A percentile compares a stretch with the other conserved stretches of the same genome.
Evolutionary conservation across 2,888 invertebrate genomes (phyloP).

Genomic region (Auanema freiburgensis): DNA sequence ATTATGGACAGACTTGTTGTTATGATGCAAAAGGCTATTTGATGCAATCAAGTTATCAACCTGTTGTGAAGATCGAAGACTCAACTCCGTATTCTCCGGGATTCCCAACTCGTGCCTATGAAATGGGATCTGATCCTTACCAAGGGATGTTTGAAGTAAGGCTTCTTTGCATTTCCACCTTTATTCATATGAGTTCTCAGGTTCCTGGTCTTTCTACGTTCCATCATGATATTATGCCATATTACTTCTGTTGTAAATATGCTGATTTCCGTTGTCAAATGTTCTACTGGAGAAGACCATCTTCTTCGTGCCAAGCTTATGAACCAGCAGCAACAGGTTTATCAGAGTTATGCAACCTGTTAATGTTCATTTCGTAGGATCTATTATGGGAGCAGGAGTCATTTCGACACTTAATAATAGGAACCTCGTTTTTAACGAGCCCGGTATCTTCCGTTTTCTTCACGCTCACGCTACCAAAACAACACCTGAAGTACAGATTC

Average conservation of each 20-base stretch:
- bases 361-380: slow-evolving; percentile 88
- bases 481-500: slow-evolving; percentile 56
- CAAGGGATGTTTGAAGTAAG: slow-evolving; percentile 85
- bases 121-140: slow-evolving; percentile 87
- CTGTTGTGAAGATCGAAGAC: slow-evolving; percentile 66
- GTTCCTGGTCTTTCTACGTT: slow-evolving; percentile 91
- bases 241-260: slow-evolving; percentile 92
- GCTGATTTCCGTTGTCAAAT: slow-evolving; percentile 90
- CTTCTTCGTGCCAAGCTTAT: slow-evolving; percentile 85
- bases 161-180: background rate
- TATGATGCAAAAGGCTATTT: slow-evolving; percentile 87
- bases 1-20: slow-evolving; percentile 87
- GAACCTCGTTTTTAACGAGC: slow-evolving; percentile 89
- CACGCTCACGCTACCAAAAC: slow-evolving; percentile 41
- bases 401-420: slow-evolving; percentile 86
- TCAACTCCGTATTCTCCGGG: slow-evolving; percentile 54
- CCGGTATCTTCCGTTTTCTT: slow-evolving; percentile 81
- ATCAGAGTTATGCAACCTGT: slow-evolving; percentile 72
- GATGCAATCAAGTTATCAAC: slow-evolving; percentile 90
- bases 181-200: slow-evolving; percentile 37
- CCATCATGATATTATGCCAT: slow-evolving; percentile 91
- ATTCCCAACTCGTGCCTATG: slow-evolving; percentile 69
- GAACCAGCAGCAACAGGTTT: slow-evolving; percentile 49
- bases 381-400: slow-evolving; percentile 90
- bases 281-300: slow-evolving; percentile 83